Evolutionary conservation across 2,797 vertebrate genomes (phyloP), one percentile per base, ranked within the genome.

Genomic region (Lophura swinhoii): DNA sequence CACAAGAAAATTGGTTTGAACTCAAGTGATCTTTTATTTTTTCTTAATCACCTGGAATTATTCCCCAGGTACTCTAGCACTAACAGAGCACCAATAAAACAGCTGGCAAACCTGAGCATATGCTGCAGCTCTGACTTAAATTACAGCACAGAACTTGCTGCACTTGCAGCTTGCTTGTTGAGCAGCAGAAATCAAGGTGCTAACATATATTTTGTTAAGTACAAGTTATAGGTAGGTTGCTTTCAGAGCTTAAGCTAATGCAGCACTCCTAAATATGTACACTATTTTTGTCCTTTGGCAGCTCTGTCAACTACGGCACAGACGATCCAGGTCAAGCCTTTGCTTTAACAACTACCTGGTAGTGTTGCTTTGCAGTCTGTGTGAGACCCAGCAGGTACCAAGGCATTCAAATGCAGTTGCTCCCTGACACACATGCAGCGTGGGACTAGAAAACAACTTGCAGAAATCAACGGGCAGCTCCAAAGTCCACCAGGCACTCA

Each of bases 371-470:
- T 0, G 0, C 35, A 10, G 21, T 14, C 59, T n/a, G 12, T 7
- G 9, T 0, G 0, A 72, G 51, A 67, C 29, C 6, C 85, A 70
- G 69, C 26, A 79, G 21, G 51, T 7, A 21, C 69, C 43, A 18
- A 48, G 79, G 53, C 35, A 71, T n/a, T 43, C 0, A 0, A 29
- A 24, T 1, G 1, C 58, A 35, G 51, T 37, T 87, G 28, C 53
- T 22, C 20, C 12, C 56, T 58, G 21, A 23, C 1, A 68, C 26
- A 18, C 9, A 28, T 1, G 7, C 49, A 18, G 46, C 0, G 0
- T 1, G 1, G 31, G 87, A 58, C 59, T 51, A 37, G 6, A 69
- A 8, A 37, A 14, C 22, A 21, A 78, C 4, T 1, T 15, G 7
- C 1, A 44, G 11, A 59, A 63, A 21, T 69, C 67, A 68, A 53